A percentile compares a stretch with the other conserved stretches of the same genome.
Evolutionary conservation across 2,113 vertebrate genomes (phyloP).

Genomic region (Tragelaphus scriptus): DNA sequence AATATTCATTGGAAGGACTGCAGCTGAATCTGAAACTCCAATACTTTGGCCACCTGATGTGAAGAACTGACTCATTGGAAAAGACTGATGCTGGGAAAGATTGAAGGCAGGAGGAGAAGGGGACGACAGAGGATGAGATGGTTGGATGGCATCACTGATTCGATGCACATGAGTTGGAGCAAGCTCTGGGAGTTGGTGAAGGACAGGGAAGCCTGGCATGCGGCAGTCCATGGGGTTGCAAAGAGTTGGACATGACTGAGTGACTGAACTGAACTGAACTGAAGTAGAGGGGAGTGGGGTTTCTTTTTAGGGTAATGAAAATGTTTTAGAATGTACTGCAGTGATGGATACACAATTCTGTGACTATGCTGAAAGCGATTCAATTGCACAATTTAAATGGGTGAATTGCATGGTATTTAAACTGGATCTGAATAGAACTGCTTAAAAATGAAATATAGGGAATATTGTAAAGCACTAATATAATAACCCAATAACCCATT

Average conservation of each 20-base stretch:
- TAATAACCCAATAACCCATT: not conserved
- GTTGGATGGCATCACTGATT: not conserved
- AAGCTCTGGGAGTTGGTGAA: not conserved
- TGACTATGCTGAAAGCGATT: not conserved
- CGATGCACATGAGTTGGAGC: not conserved
- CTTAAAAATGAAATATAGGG: not conserved
- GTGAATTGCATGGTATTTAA: not conserved
- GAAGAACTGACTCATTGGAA: not conserved
- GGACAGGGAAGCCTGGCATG: not conserved
- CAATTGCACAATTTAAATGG: not conserved
- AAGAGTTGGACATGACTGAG: not conserved
- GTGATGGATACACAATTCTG: not conserved
- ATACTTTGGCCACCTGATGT: not conserved
- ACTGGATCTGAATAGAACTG: not conserved
- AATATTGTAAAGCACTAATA: not conserved
- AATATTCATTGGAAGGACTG: not conserved
- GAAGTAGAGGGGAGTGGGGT: not conserved
- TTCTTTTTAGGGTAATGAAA: not conserved
- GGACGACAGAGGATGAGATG: not conserved
- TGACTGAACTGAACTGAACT: not conserved
- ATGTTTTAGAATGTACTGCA: not conserved
- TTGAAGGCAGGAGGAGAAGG: not conserved
- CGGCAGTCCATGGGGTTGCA: not conserved
- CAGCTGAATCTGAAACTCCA: not conserved
- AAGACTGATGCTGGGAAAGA: not conserved